Evolutionary conservation across 2,113 vertebrate genomes (phyloP).

Genomic region (Gulo gulo): DNA sequence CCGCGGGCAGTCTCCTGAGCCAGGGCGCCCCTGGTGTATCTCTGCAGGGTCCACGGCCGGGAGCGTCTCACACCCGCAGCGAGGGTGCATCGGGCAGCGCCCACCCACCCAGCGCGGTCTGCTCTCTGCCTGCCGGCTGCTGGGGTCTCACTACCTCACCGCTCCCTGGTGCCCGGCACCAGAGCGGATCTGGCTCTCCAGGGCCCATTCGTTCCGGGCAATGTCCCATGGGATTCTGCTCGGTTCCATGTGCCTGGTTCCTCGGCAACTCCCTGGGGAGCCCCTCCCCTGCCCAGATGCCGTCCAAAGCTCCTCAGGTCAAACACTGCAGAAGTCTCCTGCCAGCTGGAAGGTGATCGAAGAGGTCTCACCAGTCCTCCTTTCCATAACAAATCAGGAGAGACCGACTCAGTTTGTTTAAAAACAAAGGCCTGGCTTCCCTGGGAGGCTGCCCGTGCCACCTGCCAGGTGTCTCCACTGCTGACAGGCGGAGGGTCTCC

Average conservation of each 20-base stretch:
- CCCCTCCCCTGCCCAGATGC: too few species aligned
- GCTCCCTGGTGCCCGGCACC: not conserved
- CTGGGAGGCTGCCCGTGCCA: not conserved
- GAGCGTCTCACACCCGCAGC: not conserved
- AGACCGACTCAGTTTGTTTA: not conserved
- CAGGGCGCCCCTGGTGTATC: not conserved
- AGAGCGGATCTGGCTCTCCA: not conserved
- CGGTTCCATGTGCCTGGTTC: not conserved
- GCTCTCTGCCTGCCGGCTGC: not conserved
- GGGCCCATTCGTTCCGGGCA: not conserved
- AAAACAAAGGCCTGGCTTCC: not conserved
- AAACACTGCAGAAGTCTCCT: not conserved
- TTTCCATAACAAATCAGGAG: not conserved
- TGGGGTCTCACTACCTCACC: not conserved
- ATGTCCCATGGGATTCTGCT: not conserved
- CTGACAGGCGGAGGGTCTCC: not conserved
- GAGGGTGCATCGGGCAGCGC: rapidly evolving
- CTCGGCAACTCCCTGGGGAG: not conserved
- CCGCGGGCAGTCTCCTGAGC: not conserved
- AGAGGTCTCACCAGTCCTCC: not conserved
- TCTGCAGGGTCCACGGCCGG: too few species aligned
- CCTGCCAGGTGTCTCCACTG: not conserved
- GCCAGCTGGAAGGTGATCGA: not conserved
- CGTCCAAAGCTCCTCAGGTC: not conserved
- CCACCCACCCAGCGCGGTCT: not conserved